These are phyloP conservation scores for Pampus argenteus DNA, from an alignment of 2,797 vertebrate species.

Conservation along the genomic window DNA sequence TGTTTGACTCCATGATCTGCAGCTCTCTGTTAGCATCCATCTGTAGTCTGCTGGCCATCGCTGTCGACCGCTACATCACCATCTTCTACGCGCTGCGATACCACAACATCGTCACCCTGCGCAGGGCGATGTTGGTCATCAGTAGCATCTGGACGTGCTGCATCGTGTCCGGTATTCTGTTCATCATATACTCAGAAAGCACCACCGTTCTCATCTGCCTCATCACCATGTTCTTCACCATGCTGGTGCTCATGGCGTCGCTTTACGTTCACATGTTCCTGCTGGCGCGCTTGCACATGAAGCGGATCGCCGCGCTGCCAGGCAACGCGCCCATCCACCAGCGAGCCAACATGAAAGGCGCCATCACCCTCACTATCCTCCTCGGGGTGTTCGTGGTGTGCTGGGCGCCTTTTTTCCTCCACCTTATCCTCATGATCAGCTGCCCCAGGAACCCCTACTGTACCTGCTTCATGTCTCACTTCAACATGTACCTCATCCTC, in stretches of 20 bases:
- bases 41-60: slow-evolving; percentile 95
- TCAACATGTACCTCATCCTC: slow-evolving; percentile 96
- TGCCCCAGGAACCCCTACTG: slow-evolving; percentile 96
- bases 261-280: slow-evolving; percentile 98
- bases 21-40: slow-evolving; percentile 95
- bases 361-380: slow-evolving; percentile 94
- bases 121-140: slow-evolving; percentile 87
- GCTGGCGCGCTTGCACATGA: slow-evolving; percentile 93
- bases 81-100: slow-evolving; percentile 98
- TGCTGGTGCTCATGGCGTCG: slow-evolving; percentile 96
- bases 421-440: slow-evolving; percentile 95
- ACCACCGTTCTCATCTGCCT: slow-evolving; percentile 94
- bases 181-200: slow-evolving; percentile 95
- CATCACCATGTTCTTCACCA: slow-evolving; percentile 94
- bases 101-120: slow-evolving; percentile 93
- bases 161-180: slow-evolving; percentile 88
- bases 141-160: slow-evolving; percentile 91
- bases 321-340: slow-evolving; percentile 89
- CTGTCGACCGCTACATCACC: slow-evolving; percentile 95
- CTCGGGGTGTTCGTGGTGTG: slow-evolving; percentile 96
- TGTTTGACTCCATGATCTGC: slow-evolving; percentile 96
- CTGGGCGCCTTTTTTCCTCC: slow-evolving; percentile 96
- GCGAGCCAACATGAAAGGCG: slow-evolving; percentile 95
- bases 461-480: slow-evolving; percentile 97
- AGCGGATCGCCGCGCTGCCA: slow-evolving; percentile 92